Evolutionary conservation across 2,797 vertebrate genomes (phyloP), one percentile per base, ranked within the genome.

Genomic region (Craterocephalus amniculus): DNA sequence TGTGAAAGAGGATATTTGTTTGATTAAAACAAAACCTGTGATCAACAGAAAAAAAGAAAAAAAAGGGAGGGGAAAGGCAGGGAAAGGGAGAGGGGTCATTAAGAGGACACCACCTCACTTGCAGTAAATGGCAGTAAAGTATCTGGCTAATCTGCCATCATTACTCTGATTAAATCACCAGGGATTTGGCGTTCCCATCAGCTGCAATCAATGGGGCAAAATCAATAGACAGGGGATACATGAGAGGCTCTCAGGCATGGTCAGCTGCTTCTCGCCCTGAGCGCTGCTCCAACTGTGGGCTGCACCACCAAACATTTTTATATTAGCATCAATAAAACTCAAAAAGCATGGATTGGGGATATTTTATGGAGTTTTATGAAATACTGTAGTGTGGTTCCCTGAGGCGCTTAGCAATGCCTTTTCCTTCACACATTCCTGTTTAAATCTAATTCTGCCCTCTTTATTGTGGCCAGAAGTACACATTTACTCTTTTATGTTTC

Each of bases 81-180:
- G 68, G 81, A 76, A 73, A 54, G 78, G 63, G 74, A 79, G 80
- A 78, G 90, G 83, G 87, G 93, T 95, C 94, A 90, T 83, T 89
- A 85, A 93, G 93, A 95, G 94, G 94, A 94, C 81, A 92, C 89
- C 85, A 89, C 88, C 90, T 92, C 81, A 3, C 88, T 91, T 74
- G 91, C 89, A 70, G 79, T 89, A 93, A 92, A 87, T 90, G 87
- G 90, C 93, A 89, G 90, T 92, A 91, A 94, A 92, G 91, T 90
- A 92, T 92, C 86, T 83, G 90, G 92, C 90, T 94, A 94, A 95
- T 94, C 92, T 93, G 87, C 91, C 89, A 48, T 93, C 91, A 94
- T 93, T 94, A 92, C 81, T 55, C 89, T 95, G 93, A 95, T 95
- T 95, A 94, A 93, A 93, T 94, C 94, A 92, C 91, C 62, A 58